Evolutionary conservation across 2,113 vertebrate genomes (phyloP), one percentile per base, ranked within the genome.

Genomic region (Proteles cristata): DNA sequence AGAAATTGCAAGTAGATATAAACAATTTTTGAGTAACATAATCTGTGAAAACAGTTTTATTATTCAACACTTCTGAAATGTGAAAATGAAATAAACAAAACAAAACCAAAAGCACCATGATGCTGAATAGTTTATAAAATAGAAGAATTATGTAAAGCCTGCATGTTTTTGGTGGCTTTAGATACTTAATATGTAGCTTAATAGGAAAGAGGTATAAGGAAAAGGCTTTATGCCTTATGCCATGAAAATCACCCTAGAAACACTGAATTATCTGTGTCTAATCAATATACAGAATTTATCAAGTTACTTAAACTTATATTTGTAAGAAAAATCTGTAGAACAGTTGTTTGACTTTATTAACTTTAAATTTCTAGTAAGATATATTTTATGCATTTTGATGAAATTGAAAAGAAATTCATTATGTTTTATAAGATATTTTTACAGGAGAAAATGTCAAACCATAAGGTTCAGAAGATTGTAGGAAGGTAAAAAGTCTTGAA

Each of bases 31-130:
- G 19, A 21, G 8, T 87, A 94, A 73, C 90, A 63, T 73, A 87
- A 96, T 94, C 92, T 97, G 96, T 94, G 95, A 97, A 97, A 96
- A 92, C 65, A 94, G 65, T 97, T 96, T 97, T 96, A 97, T 97
- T 97, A 96, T 97, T 96, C 95, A 98, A 94, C 90, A 97, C 88
- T 89, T 97, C 58, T 95, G 84, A 92, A 96, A 97, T 91, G 95
- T 97, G 97, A 97, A 97, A 97, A 96, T 97, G 88, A 97, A 98
- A 97, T 96, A 96, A 96, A 97, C 79, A 80, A 97, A 98, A 88
- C 83, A 15, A 93, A 90, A 35, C 65, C 61, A 85, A 96, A 87
- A 85, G n/a, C 33, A 93, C 77, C 19, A 45, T 55, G 81, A 39
- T 69, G 96, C 11, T 35, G 28, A 93, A n/a, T 17, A 35, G 19